Evolutionary conservation across 2,113 vertebrate species (phyloP).

Genomic region (Redunca redunca): DNA sequence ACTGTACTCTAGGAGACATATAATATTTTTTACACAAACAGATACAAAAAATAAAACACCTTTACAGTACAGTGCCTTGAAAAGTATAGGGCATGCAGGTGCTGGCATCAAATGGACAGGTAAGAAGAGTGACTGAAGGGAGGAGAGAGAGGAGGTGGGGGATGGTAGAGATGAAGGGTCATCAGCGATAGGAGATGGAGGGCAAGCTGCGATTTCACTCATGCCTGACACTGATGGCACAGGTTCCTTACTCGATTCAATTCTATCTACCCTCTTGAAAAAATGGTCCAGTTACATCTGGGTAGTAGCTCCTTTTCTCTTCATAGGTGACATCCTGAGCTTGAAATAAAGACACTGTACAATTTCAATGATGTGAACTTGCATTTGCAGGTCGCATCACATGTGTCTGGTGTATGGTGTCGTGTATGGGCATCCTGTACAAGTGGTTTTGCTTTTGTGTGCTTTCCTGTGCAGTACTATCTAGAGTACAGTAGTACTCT

Average conservation of each 20-base stretch:
- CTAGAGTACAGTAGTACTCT: no score
- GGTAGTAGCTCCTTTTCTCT: background rate
- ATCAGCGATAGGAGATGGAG: rapidly evolving
- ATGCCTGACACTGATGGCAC: background rate
- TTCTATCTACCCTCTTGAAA: background rate
- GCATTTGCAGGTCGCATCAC: background rate
- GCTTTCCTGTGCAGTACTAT: background rate
- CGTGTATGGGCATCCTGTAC: background rate
- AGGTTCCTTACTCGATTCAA: background rate
- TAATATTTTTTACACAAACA: background rate
- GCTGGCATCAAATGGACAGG: background rate
- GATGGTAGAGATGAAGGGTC: background rate
- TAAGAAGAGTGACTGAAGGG: background rate
- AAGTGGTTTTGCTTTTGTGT: background rate
- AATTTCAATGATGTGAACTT: background rate
- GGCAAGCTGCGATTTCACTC: background rate
- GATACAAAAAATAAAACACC: background rate
- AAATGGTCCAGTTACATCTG: background rate
- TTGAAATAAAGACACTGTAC: background rate
- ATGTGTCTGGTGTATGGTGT: background rate
- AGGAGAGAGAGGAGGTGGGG: background rate
- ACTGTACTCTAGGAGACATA: background rate
- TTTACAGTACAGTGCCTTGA: background rate
- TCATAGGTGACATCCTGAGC: background rate
- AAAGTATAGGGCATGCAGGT: background rate